Conservation (phyloP, 2,113 vertebrate genomes). For the Bos indicus region DNA sequence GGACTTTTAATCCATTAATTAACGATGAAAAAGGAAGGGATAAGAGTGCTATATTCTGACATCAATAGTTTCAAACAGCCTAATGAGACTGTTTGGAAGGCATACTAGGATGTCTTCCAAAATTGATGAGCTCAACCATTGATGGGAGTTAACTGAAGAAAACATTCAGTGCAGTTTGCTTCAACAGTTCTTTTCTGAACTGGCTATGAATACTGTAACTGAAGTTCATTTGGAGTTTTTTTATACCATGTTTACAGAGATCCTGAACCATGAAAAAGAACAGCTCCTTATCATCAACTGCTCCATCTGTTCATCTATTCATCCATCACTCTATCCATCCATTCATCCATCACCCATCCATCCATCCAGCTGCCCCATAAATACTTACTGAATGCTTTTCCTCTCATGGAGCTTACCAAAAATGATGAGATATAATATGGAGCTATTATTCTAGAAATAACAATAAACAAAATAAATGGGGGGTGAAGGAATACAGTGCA, state of each 20-base stretch:
- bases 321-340: too few relatives aligned
- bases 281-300: background rate
- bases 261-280: background rate
- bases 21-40: slow-evolving; percentile 18
- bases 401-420: background rate
- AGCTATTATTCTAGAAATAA: background rate
- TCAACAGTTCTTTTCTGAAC: slow-evolving; percentile 13
- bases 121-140: slow-evolving; percentile 43
- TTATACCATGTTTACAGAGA: background rate
- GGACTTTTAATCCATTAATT: slow-evolving; percentile 40
- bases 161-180: slow-evolving; percentile 54
- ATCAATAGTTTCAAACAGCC: slow-evolving; percentile 48
- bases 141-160: slow-evolving; percentile 62
- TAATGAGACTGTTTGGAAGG: slow-evolving; percentile 33
- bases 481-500: background rate
- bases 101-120: slow-evolving; percentile 54
- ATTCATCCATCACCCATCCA: background rate
- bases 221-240: slow-evolving; percentile 43
- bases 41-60: slow-evolving; percentile 42
- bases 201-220: slow-evolving; percentile 12
- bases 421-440: background rate
- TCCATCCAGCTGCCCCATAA: background rate
- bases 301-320: background rate
- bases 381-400: background rate
- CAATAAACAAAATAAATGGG: too few relatives aligned